phyloP scores from a whole-genome alignment of 2,113 vertebrate genomes.

The Holacanthus passer region DNA sequence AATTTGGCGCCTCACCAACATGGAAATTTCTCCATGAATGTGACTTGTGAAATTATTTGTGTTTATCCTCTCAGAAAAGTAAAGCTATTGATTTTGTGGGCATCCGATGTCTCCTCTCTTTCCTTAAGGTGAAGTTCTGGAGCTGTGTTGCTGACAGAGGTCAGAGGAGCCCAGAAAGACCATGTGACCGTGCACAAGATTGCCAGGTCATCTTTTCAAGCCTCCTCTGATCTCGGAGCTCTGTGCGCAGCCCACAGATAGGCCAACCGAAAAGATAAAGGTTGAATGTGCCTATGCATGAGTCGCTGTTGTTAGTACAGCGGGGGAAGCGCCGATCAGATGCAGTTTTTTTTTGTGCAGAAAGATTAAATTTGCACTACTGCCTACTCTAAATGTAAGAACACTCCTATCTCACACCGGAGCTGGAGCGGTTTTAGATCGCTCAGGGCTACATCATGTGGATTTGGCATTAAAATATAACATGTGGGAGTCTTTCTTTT shows the following conservation, averaged over 20 bases:
- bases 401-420: conserved; percentile 32
- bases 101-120: conserved; percentile 59
- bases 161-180: conserved; percentile 55
- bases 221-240: conserved; percentile 63
- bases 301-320: conserved; percentile 47
- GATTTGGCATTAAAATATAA: conserved; percentile 66
- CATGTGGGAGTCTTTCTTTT: conserved; percentile 55
- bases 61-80: conserved; percentile 62
- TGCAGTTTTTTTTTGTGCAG: conserved; percentile 53
- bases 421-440: conserved; percentile 38
- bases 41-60: conserved; percentile 48
- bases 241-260: conserved; percentile 71
- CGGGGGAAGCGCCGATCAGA: conserved; percentile 44
- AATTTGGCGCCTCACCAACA: conserved; percentile 19
- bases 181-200: conserved; percentile 49
- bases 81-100: conserved; percentile 75
- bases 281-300: conserved; percentile 58
- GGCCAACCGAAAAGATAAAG: conserved; percentile 64
- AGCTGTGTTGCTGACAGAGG: conserved; percentile 58
- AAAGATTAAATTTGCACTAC: conserved; percentile 59
- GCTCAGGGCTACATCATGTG: conserved; percentile 65
- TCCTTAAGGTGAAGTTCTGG: conserved; percentile 58
- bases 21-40: conserved; percentile 35
- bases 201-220: conserved; percentile 65
- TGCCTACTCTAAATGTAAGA: conserved; percentile 70